Percentiles rank a stretch among this genome's conserved stretches.
These are phyloP conservation scores for Patella caerulea DNA, from an alignment of 2,888 invertebrate species.

Conservation along the genomic window DNA sequence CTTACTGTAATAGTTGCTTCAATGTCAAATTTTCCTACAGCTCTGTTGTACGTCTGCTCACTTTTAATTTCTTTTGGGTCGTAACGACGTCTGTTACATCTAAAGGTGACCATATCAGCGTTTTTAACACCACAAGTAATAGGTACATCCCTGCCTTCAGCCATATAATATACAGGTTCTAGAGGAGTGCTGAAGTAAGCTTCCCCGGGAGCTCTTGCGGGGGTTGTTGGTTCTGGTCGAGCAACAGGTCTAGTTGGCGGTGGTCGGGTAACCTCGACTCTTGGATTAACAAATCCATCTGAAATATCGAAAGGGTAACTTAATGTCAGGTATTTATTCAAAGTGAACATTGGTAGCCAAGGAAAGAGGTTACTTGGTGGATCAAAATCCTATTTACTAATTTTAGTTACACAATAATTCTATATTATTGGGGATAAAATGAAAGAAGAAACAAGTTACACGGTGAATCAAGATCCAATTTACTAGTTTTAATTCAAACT, in stretches of 20 bases:
- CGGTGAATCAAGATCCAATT: no score
- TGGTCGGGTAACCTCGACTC: no score
- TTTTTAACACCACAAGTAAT: slow-evolving; percentile 5
- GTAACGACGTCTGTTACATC: neutral
- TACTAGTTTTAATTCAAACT: no score
- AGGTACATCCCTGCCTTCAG: neutral
- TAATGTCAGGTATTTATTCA: no score
- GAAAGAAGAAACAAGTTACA: no score
- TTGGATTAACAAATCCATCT: no score
- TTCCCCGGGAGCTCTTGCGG: neutral
- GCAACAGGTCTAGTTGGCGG: neutral
- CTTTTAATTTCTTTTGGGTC: neutral
- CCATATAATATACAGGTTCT: neutral
- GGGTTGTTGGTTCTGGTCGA: neutral
- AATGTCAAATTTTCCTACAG: neutral
- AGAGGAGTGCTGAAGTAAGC: slow-evolving; percentile 1
- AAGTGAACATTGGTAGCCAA: no score
- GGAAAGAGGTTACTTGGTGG: no score
- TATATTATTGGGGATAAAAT: no score
- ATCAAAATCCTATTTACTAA: no score
- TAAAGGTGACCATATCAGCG: neutral
- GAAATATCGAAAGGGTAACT: no score
- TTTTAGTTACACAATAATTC: no score
- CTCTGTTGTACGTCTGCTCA: neutral
- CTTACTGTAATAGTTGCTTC: neutral